Conservation (phyloP, 2,113 vertebrate species). For the Pteruthius melanotis region DNA sequence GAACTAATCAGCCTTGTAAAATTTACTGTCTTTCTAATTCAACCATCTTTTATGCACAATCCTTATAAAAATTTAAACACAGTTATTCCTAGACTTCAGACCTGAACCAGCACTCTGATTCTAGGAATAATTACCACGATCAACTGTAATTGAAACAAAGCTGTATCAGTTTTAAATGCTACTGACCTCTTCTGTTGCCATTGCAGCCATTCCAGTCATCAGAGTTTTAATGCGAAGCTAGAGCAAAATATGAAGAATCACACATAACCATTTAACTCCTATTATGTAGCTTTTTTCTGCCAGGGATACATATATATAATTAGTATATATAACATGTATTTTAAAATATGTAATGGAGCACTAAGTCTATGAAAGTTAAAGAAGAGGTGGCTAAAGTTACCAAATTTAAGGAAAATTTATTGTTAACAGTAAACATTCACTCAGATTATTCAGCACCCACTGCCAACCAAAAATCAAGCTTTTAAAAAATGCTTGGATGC, state of each 20-base stretch:
- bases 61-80: background rate
- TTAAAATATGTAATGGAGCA: background rate
- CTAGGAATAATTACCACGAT: background rate
- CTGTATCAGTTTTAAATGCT: background rate
- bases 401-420: background rate
- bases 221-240: conserved; percentile 87
- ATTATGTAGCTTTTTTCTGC: background rate
- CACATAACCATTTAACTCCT: background rate
- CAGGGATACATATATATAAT: background rate
- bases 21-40: background rate
- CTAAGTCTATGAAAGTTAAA: background rate
- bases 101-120: background rate
- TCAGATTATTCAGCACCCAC: background rate
- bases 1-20: background rate
- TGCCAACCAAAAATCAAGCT: background rate
- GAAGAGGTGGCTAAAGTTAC: background rate
- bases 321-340: background rate
- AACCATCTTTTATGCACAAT: background rate
- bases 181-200: conserved; percentile 89
- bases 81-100: background rate
- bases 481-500: background rate
- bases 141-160: background rate
- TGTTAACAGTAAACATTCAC: background rate
- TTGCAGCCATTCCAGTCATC: conserved; percentile 94
- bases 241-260: background rate